Evolutionary conservation across 2,888 invertebrate genomes (phyloP), one percentile per base, ranked within the genome.

Genomic region (Entomobrya multifasciata): DNA sequence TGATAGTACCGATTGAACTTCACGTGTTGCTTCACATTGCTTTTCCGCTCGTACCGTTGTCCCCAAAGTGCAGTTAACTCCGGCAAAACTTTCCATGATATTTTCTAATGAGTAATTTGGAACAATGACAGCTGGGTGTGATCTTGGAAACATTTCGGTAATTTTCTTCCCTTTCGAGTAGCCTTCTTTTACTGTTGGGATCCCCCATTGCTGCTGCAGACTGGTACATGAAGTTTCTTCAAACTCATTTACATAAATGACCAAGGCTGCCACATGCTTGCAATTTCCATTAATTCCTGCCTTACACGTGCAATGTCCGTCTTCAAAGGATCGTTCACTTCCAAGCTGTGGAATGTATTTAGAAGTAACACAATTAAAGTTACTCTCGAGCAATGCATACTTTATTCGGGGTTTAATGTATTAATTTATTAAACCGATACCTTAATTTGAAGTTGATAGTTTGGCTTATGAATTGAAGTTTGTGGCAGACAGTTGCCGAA

Each of bases 381-480:
- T n/a, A n/a, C n/a, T n/a, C n/a, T n/a, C n/a, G n/a, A n/a, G n/a
- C n/a, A n/a, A n/a, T 49, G 49, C 27, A 27, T 27, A 4, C 15
- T 27, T 25, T 49, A 4, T 49, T 49, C 6, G 13, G 5, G 41
- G 17, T 49, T 15, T 22, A 44, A 10, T 15, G 15, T 25, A 49
- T 49, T 11, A 27, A 62, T 30, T 27, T 10, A 10, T n/a, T n/a
- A 41, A 2, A 25, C 15, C 8, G n/a, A 25, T 47, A 49, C 72
- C 22, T 72, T 22, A 4, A 49, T 4, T 15, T 72, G 11, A 4
- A 72, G 3, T 49, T 72, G 11, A 72, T 72, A 72, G 2, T 4
- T 5, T 8, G n/a, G 8, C 4, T 72, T 72, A 4, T 27, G 20
- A 44, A 72, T 72, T 11, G 72, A 72, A 3, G 72, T 72, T 72